Conservation (phyloP, 2,113 vertebrate species). For the Henicopernis longicauda region DNA sequence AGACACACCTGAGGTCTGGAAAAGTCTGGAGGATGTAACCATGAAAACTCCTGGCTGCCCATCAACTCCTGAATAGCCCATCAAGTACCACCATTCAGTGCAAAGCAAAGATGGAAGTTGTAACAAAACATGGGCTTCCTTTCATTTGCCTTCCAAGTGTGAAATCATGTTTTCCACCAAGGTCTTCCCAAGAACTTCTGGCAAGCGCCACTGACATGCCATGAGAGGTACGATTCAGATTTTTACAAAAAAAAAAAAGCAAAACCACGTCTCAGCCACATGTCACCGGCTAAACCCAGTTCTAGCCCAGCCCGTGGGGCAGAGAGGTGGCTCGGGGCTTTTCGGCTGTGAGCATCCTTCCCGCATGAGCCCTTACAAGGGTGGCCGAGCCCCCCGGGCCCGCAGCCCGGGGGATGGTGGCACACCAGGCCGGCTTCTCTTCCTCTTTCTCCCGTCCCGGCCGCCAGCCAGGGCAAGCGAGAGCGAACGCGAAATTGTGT, state of each 20-base stretch:
- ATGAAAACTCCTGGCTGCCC: neutral
- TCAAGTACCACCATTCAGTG: neutral
- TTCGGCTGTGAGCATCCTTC: neutral
- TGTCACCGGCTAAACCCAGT: neutral
- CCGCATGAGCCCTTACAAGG: no score
- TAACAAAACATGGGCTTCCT: neutral
- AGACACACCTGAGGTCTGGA: neutral
- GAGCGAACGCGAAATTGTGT: conserved; percentile 59
- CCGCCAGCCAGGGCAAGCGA: neutral
- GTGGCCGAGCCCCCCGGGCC: neutral
- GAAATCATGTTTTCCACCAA: neutral
- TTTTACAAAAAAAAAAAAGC: neutral
- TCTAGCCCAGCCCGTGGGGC: fast-evolving
- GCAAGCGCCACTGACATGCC: neutral
- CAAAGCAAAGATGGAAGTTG: neutral
- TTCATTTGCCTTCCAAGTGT: neutral
- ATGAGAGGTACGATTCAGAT: fast-evolving
- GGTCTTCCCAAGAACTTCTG: neutral
- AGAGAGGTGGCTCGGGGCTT: no score
- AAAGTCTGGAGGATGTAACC: neutral
- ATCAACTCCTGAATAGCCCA: neutral
- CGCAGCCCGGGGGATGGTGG: fast-evolving
- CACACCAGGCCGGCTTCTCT: neutral
- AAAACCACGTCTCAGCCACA: fast-evolving
- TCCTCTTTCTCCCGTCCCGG: neutral